Evolutionary conservation across 2,113 vertebrate genomes (phyloP).

Genomic region (Crotalus tigris): DNA sequence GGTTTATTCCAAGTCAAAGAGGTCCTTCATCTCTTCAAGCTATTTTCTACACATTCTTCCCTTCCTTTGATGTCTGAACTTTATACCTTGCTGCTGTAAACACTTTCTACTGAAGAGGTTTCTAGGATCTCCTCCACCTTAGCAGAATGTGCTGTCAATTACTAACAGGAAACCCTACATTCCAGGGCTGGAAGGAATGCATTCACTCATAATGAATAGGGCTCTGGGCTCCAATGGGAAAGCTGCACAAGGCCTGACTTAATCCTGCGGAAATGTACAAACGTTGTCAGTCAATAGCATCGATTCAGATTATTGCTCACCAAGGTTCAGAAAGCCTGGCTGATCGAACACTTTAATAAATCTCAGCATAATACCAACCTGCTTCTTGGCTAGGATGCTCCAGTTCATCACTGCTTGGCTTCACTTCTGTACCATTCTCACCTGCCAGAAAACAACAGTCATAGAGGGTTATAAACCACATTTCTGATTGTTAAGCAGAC

Average conservation of each 20-base stretch:
- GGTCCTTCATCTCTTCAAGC: constrained; percentile 12
- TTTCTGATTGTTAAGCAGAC: constrained; percentile 45
- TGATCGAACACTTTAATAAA: constrained; percentile 47
- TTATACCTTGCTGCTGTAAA: constrained; percentile 1
- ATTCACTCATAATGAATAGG: constrained; percentile 31
- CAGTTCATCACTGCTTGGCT: constrained; percentile 40
- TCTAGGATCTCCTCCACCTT: constrained; percentile 20
- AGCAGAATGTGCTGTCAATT: neutral
- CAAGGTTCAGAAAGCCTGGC: constrained; percentile 45
- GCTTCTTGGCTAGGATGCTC: constrained; percentile 58
- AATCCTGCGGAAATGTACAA: constrained; percentile 47
- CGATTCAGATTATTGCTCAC: constrained; percentile 50
- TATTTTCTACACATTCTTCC: neutral
- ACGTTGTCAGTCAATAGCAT: constrained; percentile 41
- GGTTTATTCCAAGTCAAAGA: constrained; percentile 5
- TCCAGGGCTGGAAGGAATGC: constrained; percentile 28
- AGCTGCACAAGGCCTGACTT: constrained; percentile 21
- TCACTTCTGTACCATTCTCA: constrained; percentile 50
- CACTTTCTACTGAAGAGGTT: constrained; percentile 20
- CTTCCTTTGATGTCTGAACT: constrained; percentile 14
- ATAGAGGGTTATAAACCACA: constrained; percentile 40
- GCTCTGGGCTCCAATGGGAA: neutral
- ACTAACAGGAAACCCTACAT: constrained; percentile 12
- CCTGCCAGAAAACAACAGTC: constrained; percentile 59
- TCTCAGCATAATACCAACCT: constrained; percentile 67